Evolutionary conservation across 2,797 vertebrate genomes (phyloP), one percentile per base, ranked within the genome.

Genomic region (Sebastes matsubarae): DNA sequence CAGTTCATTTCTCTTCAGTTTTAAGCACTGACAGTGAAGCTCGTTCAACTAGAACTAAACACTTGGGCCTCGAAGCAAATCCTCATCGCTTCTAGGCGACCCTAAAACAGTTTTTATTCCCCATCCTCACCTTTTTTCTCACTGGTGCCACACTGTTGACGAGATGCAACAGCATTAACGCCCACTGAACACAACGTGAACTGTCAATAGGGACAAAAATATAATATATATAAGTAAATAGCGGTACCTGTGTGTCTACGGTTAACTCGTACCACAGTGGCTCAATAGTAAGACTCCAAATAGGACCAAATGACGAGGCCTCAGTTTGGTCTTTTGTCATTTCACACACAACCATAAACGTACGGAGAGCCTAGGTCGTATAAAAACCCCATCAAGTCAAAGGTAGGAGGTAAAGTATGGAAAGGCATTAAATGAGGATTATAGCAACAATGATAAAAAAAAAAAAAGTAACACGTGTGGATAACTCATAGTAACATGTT

Each of bases 351-450:
- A 55, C 74, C 38, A 68, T 59, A 68, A 72, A 57, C 29, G 52
- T 32, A 65, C 50, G 61, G 24, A 70, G 34, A 70, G 42, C 32
- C 7, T 4, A 27, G 46, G 34, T 74, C 22, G 22, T 57, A 58
- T 42, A 57, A 66, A 68, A 80, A 76, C 61, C 18, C 64, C 36
- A 73, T 68, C 9, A 60, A 74, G 27, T 55, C 52, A 46, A 75
- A 81, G n/a, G 72, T 59, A 85, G 86, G 87, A 85, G 81, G 88
- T 89, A 85, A 87, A 77, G 78, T 72, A 90, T 80, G 79, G 85
- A 93, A 85, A 89, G 83, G 81, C 36, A 29, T 85, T 89, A 88
- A 80, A 89, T 83, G 74, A 90, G 75, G 77, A 84, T 76, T 79
- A 83, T 59, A 90, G 69, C 42, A 59, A 84, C 68, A 57, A 84